Evolutionary conservation across 2,888 invertebrate genomes (phyloP), one percentile per base, ranked within the genome.

Genomic region (Cataglyphis rosenhaueri): DNA sequence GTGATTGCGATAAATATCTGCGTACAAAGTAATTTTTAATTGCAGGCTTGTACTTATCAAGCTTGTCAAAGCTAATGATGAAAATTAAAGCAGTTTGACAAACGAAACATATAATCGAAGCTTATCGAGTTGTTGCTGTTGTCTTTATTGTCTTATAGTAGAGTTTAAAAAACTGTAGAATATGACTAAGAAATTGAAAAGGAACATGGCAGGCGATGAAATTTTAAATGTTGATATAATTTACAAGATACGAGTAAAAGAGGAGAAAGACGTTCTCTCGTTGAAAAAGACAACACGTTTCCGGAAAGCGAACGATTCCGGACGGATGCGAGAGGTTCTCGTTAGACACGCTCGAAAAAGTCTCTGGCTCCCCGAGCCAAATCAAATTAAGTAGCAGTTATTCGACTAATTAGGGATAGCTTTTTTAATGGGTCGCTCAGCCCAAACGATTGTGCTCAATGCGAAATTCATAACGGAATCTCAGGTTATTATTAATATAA

Each of bases 271-370:
- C 78, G 68, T 59, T 29, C 64, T 21, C 41, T 65, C 12, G 35
- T 65, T 75, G 25, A 65, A 65, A 65, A 64, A 41, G 32, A 61
- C n/a, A 18, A 38, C 10, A 25, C 29, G 41, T 70, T 83, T 79
- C 83, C 71, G 84, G 57, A 73, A 86, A 85, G 81, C 55, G 61
- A 62, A 66, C 32, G 79, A 83, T 65, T 71, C 79, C 73, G 41
- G 81, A 82, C 83, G 83, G 59, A 84, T 55, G 75, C 81, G 55
- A 81, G 59, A 81, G 64, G 32, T 70, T 84, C 88, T 88, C 82
- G 84, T 89, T 89, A 89, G 89, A 90, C 83, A 89, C 89, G 89
- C 84, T 89, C 81, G 79, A 81, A 84, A 85, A 82, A 86, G 32
- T 44, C 64, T 5, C 21, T 38, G 57, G 57, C 78, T 86, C 68